phyloP scores from a whole-genome alignment of 2,797 vertebrate genomes.

The Allobates femoralis region DNA sequence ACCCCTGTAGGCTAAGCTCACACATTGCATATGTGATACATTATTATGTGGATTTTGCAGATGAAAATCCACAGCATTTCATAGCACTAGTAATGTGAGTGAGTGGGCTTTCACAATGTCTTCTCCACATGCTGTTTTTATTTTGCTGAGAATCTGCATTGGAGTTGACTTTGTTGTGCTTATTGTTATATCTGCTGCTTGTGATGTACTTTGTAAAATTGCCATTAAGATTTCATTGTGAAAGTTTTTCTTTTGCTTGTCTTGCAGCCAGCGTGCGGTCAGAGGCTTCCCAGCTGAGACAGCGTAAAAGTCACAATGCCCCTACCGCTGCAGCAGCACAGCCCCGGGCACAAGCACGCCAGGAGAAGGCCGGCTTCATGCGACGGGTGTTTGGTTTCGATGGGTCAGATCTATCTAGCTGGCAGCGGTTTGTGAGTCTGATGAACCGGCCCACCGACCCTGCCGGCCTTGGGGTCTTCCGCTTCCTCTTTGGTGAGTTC shows the following conservation, averaged over 20 bases:
- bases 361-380: slow-evolving; percentile 71
- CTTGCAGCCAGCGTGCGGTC: slow-evolving; percentile 35
- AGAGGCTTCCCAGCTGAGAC: neutral
- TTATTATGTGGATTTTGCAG: no score
- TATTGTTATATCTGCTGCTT: no score
- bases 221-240: no score
- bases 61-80: no score
- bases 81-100: no score
- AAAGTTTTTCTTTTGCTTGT: neutral
- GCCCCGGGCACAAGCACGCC: neutral
- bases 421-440: slow-evolving; percentile 82
- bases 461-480: slow-evolving; percentile 88
- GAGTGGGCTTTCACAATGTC: no score
- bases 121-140: no score
- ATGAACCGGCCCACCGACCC: slow-evolving; percentile 89
- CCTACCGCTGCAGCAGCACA: neutral
- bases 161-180: no score
- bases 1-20: no score
- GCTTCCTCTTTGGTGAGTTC: slow-evolving; percentile 88
- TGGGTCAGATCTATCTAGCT: slow-evolving; percentile 80
- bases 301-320: neutral
- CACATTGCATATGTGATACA: no score
- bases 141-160: no score
- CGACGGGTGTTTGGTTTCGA: slow-evolving; percentile 86
- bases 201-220: neutral